Percentiles rank a stretch among this genome's conserved stretches.
Evolutionary conservation across 2,888 invertebrate species (phyloP).

Genomic region (Syrphus vitripennis): DNA sequence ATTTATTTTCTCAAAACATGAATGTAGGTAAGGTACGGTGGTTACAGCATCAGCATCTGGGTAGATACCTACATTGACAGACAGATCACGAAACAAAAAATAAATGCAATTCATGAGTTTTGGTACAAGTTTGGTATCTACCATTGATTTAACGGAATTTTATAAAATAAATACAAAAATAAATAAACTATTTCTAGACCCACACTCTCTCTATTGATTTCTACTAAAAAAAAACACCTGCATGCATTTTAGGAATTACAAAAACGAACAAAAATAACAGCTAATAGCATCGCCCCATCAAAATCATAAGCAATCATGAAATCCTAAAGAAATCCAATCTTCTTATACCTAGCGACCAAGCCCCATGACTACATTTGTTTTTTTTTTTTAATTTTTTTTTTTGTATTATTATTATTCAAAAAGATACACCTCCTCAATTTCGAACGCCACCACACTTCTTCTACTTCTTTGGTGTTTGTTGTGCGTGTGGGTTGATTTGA

Average conservation of each 20-base stretch:
- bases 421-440: conserved; percentile 62
- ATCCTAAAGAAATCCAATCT: conserved; percentile 17
- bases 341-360: conserved; percentile 24
- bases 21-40: background rate
- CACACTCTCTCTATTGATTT: background rate
- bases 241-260: conserved; percentile 32
- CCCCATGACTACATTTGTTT: conserved; percentile 38
- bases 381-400: background rate
- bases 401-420: conserved; percentile 8
- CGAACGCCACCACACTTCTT: conserved; percentile 44
- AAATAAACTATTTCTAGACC: background rate
- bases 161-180: background rate
- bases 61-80: conserved; percentile 1
- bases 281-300: conserved; percentile 50
- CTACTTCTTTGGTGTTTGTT: background rate
- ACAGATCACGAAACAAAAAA: conserved; percentile 22
- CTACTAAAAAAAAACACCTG: conserved; percentile 45
- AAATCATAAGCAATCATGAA: conserved; percentile 52
- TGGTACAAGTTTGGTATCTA: background rate
- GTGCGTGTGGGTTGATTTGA: conserved; percentile 45
- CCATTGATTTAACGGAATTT: conserved; percentile 23
- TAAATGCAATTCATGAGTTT: background rate
- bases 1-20: background rate
- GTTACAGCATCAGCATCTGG: background rate
- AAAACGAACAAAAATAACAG: background rate